These are phyloP conservation scores for Chaetorhynchus papuensis DNA, from an alignment of 2,113 vertebrate genomes.

Conservation along the genomic window DNA sequence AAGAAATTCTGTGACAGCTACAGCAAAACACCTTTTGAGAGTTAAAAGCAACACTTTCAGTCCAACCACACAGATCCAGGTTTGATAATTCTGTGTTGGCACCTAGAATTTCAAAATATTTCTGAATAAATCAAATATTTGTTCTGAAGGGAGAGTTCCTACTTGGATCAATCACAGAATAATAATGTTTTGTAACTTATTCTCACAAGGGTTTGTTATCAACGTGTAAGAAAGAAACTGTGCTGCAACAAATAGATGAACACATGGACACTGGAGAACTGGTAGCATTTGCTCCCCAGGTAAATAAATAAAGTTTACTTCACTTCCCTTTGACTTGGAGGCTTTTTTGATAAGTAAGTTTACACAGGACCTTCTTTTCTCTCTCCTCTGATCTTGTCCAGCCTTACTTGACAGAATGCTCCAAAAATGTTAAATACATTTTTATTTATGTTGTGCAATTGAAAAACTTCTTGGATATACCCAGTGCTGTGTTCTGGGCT, in stretches of 20 bases:
- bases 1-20: neutral
- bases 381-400: neutral
- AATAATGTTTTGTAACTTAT: neutral
- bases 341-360: neutral
- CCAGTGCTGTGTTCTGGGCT: neutral
- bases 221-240: constrained; percentile 67
- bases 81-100: neutral
- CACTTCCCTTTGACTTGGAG: neutral
- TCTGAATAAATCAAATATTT: neutral
- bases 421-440: neutral
- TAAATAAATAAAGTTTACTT: constrained; percentile 28
- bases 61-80: neutral
- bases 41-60: neutral
- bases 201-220: constrained; percentile 80
- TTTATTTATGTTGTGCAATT: neutral
- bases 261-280: constrained; percentile 84
- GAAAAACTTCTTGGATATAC: neutral
- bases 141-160: neutral
- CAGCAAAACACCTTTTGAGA: neutral
- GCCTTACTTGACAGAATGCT: neutral
- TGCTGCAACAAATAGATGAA: constrained; percentile 85
- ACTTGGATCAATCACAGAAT: neutral
- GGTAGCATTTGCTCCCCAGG: constrained; percentile 86
- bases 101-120: neutral
- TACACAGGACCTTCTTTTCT: neutral